These are phyloP conservation scores for Eira barbara DNA, from an alignment of 2,113 vertebrate genomes.

Conservation along the genomic window DNA sequence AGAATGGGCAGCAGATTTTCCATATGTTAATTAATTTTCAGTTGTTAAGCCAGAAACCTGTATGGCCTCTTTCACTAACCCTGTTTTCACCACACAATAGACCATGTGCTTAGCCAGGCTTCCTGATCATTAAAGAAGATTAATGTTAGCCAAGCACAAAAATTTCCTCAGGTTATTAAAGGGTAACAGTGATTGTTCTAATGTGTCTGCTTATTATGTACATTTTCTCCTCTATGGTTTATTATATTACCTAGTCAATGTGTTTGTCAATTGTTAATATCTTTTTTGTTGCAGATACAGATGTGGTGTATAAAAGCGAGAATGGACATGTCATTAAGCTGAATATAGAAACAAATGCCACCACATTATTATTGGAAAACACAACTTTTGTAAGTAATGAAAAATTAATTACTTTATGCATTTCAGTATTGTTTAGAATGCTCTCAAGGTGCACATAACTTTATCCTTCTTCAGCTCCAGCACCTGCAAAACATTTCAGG, in stretches of 20 bases:
- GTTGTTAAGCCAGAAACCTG: constrained; percentile 10
- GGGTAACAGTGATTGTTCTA: neutral
- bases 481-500: neutral
- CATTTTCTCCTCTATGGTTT: constrained; percentile 50
- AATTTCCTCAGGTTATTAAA: constrained; percentile 51
- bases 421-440: constrained; percentile 1
- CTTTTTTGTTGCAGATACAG: constrained; percentile 89
- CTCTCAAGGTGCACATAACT: neutral
- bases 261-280: constrained; percentile 74
- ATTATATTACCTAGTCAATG: constrained; percentile 44
- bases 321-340: constrained; percentile 95
- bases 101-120: neutral
- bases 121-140: constrained; percentile 24
- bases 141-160: constrained; percentile 8
- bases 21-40: constrained; percentile 60
- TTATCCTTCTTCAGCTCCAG: neutral
- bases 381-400: constrained; percentile 93
- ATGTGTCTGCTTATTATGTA: constrained; percentile 20
- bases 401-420: constrained; percentile 44
- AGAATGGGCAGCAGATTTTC: neutral
- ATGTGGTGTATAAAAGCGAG: constrained; percentile 95
- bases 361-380: constrained; percentile 92
- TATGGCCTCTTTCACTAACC: neutral
- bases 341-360: constrained; percentile 93
- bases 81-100: neutral